phyloP scores from a whole-genome alignment of 2,113 vertebrate genomes.

The Sinocyclocheilus maitianheensis region DNA sequence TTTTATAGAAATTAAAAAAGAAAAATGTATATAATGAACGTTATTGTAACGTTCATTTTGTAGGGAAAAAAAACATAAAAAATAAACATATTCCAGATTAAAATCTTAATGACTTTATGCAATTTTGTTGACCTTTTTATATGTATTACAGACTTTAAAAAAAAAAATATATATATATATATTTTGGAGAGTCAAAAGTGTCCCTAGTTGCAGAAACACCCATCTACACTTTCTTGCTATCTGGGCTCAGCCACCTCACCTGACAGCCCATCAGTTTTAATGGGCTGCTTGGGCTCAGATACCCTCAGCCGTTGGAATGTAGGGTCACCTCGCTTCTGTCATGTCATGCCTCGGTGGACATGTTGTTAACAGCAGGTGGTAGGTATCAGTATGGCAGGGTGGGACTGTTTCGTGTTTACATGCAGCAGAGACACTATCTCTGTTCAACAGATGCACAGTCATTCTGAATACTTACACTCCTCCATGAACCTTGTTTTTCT shows the following conservation, averaged over 20 bases:
- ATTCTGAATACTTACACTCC: not conserved
- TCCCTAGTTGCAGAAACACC: too few relatives aligned
- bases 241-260: not conserved
- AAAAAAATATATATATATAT: too few relatives aligned
- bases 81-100: too few relatives aligned
- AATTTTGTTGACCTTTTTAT: too few relatives aligned
- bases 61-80: too few relatives aligned
- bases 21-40: too few relatives aligned
- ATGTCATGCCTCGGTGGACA: not conserved
- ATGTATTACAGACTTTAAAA: too few relatives aligned
- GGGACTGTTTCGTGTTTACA: not conserved
- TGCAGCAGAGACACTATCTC: constrained; percentile 14
- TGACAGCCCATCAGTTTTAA: constrained; percentile 37
- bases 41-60: too few relatives aligned
- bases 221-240: not conserved
- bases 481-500: not conserved
- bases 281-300: not conserved
- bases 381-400: not conserved
- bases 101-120: too few relatives aligned
- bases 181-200: too few relatives aligned
- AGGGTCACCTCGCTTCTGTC: constrained; percentile 1
- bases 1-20: too few relatives aligned
- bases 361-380: constrained; percentile 8
- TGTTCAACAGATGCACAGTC: not conserved
- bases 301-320: not conserved